These are phyloP conservation scores for Nemoura dubitans DNA, from an alignment of 2,888 invertebrate species.

Conservation along the genomic window DNA sequence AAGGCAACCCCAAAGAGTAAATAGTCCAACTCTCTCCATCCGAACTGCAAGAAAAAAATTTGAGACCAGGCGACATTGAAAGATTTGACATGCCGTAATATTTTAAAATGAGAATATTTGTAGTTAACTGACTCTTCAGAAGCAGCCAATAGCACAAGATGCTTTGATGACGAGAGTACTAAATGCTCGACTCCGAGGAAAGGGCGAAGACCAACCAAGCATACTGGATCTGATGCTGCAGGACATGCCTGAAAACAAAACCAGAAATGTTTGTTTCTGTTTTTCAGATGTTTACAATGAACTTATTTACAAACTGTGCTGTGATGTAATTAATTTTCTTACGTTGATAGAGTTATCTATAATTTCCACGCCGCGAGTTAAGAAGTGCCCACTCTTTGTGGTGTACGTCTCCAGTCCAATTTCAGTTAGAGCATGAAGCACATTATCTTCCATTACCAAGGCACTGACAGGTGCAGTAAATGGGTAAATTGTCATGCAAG, in stretches of 20 bases:
- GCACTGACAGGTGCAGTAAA: constrained; percentile 76
- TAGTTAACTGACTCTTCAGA: constrained; percentile 62
- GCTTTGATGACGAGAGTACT: constrained; percentile 62
- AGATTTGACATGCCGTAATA: too few relatives aligned
- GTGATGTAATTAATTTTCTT: constrained; percentile 47
- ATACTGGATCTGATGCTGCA: constrained; percentile 68
- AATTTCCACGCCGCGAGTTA: constrained; percentile 64
- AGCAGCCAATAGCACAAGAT: constrained; percentile 67
- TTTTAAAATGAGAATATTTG: not conserved
- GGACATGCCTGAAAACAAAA: constrained; percentile 63
- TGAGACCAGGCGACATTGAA: not conserved
- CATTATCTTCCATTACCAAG: constrained; percentile 72
- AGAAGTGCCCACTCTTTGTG: constrained; percentile 69
- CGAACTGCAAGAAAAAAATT: constrained; percentile 39
- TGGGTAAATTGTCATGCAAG: constrained; percentile 71
- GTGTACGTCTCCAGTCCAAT: constrained; percentile 82
- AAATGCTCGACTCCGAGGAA: constrained; percentile 71
- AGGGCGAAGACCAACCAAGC: constrained; percentile 73
- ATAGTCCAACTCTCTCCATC: constrained; percentile 67
- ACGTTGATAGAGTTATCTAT: constrained; percentile 61
- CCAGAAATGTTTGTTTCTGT: constrained; percentile 41
- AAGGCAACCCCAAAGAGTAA: constrained; percentile 75
- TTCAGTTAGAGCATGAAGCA: constrained; percentile 78
- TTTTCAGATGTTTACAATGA: not conserved
- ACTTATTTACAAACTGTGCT: not conserved